Evolutionary conservation across 1,140 invertebrate genomes (phyloP).

Genomic region (Trinorchestia longiramus): DNA sequence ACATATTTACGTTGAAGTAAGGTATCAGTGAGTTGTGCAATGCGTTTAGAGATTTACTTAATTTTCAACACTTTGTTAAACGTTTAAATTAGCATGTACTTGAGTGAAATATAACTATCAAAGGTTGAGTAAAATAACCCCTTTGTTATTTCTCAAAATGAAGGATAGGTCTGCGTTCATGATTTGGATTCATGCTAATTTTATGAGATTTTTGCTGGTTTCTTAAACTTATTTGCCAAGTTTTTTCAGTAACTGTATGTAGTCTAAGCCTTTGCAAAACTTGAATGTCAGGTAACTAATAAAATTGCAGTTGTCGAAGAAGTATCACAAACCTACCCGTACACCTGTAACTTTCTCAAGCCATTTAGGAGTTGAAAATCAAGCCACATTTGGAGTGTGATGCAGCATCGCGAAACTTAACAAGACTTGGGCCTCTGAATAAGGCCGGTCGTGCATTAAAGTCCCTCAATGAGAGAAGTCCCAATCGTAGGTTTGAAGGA

Average conservation of each 20-base stretch:
- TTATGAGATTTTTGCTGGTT: too few relatives aligned
- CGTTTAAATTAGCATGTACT: too few relatives aligned
- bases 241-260: neutral
- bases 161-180: too few relatives aligned
- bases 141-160: too few relatives aligned
- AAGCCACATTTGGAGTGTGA: neutral
- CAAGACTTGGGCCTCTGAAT: neutral
- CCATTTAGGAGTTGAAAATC: neutral
- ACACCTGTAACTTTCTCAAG: neutral
- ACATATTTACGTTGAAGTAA: too few relatives aligned
- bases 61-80: too few relatives aligned
- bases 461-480: conserved; percentile 24
- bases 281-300: neutral
- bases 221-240: too few relatives aligned
- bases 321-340: neutral
- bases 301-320: neutral
- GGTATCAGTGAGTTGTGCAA: too few relatives aligned
- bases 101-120: too few relatives aligned
- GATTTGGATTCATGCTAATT: too few relatives aligned
- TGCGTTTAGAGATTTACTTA: too few relatives aligned
- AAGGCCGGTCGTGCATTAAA: neutral
- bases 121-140: too few relatives aligned
- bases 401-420: neutral
- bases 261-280: neutral
- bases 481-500: conserved; percentile 46